Conservation (phyloP, 2,113 vertebrate species). For the Menidia beryllina region DNA sequence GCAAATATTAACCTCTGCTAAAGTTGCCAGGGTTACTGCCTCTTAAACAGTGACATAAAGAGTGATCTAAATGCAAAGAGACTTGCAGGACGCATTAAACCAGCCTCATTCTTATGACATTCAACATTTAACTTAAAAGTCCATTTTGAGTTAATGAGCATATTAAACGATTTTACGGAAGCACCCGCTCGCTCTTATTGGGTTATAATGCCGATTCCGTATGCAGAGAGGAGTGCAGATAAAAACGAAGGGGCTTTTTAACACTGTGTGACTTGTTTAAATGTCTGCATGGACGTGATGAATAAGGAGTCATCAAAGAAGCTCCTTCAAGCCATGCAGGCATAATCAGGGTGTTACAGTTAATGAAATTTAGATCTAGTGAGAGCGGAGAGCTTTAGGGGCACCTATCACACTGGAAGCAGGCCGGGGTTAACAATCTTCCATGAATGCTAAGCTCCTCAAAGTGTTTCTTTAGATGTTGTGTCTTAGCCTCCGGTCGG, state of each 20-base stretch:
- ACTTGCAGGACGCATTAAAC: neutral
- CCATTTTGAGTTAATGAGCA: neutral
- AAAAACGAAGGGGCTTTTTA: slow-evolving; percentile 13
- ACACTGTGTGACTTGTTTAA: slow-evolving; percentile 35
- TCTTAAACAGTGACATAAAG: neutral
- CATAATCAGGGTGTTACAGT: slow-evolving; percentile 58
- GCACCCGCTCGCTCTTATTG: slow-evolving; percentile 1
- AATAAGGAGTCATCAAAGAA: slow-evolving; percentile 54
- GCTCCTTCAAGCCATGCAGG: slow-evolving; percentile 45
- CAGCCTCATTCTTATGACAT: neutral
- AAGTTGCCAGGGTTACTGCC: neutral
- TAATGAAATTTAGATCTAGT: slow-evolving; percentile 72
- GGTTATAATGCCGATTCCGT: neutral
- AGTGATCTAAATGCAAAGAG: neutral
- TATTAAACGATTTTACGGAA: neutral
- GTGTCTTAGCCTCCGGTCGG: slow-evolving; percentile 50
- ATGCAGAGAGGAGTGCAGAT: slow-evolving; percentile 12
- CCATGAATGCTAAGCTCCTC: slow-evolving; percentile 67
- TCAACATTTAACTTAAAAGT: neutral
- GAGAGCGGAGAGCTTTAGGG: slow-evolving; percentile 51
- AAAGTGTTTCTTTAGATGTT: slow-evolving; percentile 62
- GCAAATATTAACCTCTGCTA: neutral
- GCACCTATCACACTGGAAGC: slow-evolving; percentile 57
- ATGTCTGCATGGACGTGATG: slow-evolving; percentile 21
- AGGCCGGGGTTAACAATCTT: slow-evolving; percentile 63